Percentiles rank a stretch among this genome's conserved stretches.
These are phyloP conservation scores for Cephus cinctus DNA, from an alignment of 1,140 invertebrate species.

Conservation along the genomic window DNA sequence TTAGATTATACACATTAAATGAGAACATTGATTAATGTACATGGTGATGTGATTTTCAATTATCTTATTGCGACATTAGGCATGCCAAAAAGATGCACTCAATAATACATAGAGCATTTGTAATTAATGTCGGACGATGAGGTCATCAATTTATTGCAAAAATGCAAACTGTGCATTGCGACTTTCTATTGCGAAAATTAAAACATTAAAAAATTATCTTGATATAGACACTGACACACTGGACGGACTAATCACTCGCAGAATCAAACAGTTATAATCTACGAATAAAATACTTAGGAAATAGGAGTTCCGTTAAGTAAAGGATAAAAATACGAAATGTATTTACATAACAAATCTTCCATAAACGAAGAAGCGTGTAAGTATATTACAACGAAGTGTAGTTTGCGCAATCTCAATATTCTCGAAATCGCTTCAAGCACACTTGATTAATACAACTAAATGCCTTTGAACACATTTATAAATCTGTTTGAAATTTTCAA, in stretches of 20 bases:
- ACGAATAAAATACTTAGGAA: constrained; percentile 14
- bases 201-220: background rate
- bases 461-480: constrained; percentile 21
- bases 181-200: too few species aligned
- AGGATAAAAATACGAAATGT: constrained; percentile 25
- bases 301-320: constrained; percentile 12
- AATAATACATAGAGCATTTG: too few species aligned
- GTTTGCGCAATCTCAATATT: constrained; percentile 1
- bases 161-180: background rate
- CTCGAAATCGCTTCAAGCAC: background rate
- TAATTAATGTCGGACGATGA: too few species aligned
- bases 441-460: constrained; percentile 12
- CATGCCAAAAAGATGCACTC: too few species aligned
- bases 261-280: constrained; percentile 9
- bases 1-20: constrained; percentile 17
- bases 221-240: constrained; percentile 15
- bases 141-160: too few species aligned
- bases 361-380: constrained; percentile 1
- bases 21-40: background rate
- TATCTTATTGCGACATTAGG: too few species aligned
- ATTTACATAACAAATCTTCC: constrained; percentile 23
- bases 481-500: too few species aligned
- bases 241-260: constrained; percentile 30
- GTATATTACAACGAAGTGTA: background rate
- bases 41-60: too few species aligned